A percentile compares a stretch with the other conserved stretches of the same genome.
Evolutionary conservation across 2,888 invertebrate species (phyloP).

Genomic region (Tromatobia lineatoria): DNA sequence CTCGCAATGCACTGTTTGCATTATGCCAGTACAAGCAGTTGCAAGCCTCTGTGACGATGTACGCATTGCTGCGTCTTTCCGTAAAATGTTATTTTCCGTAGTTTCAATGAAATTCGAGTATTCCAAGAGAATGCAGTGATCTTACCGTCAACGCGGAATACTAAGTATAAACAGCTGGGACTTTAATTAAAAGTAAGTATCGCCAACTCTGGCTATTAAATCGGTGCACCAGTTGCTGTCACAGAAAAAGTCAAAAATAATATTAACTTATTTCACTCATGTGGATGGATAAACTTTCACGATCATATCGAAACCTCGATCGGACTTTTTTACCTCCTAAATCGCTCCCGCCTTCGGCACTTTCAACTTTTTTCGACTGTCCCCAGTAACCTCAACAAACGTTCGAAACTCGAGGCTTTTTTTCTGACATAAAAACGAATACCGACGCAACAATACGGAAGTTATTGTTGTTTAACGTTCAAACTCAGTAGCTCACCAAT

Average conservation of each 20-base stretch:
- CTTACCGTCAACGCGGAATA: conserved; percentile 5
- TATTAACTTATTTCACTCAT: conserved; percentile 37
- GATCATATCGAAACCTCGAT: not conserved
- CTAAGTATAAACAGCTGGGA: conserved; percentile 8
- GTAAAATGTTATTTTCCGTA: conserved; percentile 72
- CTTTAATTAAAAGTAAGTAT: conserved; percentile 36
- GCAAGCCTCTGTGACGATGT: conserved; percentile 60
- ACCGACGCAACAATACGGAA: conserved; percentile 51
- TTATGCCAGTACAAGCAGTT: conserved; percentile 62
- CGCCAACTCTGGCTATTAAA: conserved; percentile 24
- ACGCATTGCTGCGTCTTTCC: conserved; percentile 50
- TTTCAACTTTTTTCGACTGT: not conserved
- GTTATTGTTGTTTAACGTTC: not conserved
- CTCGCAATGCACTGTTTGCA: conserved; percentile 64
- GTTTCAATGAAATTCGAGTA: conserved; percentile 72
- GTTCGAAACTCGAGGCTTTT: conserved; percentile 56
- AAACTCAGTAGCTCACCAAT: not conserved
- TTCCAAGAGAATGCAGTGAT: conserved; percentile 69
- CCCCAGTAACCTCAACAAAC: conserved; percentile 24
- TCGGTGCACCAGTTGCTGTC: conserved; percentile 63
- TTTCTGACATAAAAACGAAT: conserved; percentile 59
- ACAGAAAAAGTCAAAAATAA: conserved; percentile 58
- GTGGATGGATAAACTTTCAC: not conserved
- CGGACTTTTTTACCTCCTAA: not conserved
- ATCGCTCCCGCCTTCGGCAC: too few species aligned